These are phyloP conservation scores for Triplophysa bombifrons DNA, from an alignment of 2,797 vertebrate species.

Conservation along the genomic window DNA sequence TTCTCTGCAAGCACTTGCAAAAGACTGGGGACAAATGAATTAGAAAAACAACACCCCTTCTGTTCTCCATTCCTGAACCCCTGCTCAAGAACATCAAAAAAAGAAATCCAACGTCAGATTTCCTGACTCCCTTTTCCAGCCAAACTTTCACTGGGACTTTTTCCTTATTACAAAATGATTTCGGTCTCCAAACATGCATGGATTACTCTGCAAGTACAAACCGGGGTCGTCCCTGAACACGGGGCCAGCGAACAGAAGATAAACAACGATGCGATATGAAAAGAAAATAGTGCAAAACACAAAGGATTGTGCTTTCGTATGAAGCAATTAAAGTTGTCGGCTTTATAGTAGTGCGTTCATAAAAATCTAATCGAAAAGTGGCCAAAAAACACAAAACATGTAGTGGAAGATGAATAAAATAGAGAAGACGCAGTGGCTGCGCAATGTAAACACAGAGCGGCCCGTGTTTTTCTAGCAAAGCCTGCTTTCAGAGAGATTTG, in stretches of 20 bases:
- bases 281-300: conserved; percentile 52
- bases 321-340: conserved; percentile 59
- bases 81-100: not conserved
- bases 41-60: conserved; percentile 44
- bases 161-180: conserved; percentile 57
- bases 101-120: conserved; percentile 38
- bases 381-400: conserved; percentile 5
- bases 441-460: conserved; percentile 61
- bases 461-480: conserved; percentile 73
- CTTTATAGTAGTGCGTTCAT: conserved; percentile 36
- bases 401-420: conserved; percentile 4
- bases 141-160: conserved; percentile 46
- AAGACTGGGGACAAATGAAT: conserved; percentile 46
- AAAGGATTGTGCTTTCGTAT: conserved; percentile 44
- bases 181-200: conserved; percentile 52
- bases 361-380: conserved; percentile 23
- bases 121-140: conserved; percentile 40
- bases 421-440: conserved; percentile 56
- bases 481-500: conserved; percentile 70
- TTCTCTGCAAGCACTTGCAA: conserved; percentile 51
- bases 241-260: conserved; percentile 27
- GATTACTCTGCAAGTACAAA: conserved; percentile 45
- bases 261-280: conserved; percentile 58
- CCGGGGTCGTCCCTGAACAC: conserved; percentile 25
- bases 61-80: not conserved